These are phyloP conservation scores for Uropetala carovei DNA, from an alignment of 2,888 invertebrate genomes.

Conservation along the genomic window DNA sequence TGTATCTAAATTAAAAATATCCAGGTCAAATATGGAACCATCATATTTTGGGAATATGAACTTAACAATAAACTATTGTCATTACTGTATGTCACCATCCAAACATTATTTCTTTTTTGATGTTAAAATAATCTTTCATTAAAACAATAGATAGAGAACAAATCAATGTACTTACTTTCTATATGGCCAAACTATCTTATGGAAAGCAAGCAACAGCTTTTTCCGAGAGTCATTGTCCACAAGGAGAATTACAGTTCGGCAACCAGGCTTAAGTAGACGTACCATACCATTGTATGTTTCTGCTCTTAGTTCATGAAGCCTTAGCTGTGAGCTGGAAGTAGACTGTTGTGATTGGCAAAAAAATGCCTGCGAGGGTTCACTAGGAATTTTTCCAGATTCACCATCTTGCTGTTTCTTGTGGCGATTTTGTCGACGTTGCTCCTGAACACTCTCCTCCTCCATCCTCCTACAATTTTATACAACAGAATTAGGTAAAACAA, in stretches of 20 bases:
- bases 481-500: no score
- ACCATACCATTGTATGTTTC: conserved; percentile 98
- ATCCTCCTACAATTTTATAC: conserved; percentile 74
- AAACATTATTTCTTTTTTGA: no score
- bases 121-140: no score
- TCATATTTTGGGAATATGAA: no score
- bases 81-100: no score
- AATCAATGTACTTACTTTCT: conserved; percentile 83
- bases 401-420: conserved; percentile 23
- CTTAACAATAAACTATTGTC: no score
- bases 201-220: conserved; percentile 92
- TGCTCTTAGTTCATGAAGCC: conserved; percentile 93
- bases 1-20: no score
- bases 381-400: neutral
- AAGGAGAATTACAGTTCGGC: conserved; percentile 93
- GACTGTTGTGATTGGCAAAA: conserved; percentile 51
- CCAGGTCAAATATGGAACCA: no score
- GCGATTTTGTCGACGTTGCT: conserved; percentile 51
- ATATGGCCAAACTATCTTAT: conserved; percentile 96
- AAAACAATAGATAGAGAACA: no score
- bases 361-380: neutral
- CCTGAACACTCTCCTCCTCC: conserved; percentile 77
- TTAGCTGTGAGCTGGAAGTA: conserved; percentile 80
- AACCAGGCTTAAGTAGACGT: conserved; percentile 94
- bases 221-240: conserved; percentile 92